Conservation (phyloP, 2,797 vertebrate genomes). For the Buceros bicornis region DNA sequence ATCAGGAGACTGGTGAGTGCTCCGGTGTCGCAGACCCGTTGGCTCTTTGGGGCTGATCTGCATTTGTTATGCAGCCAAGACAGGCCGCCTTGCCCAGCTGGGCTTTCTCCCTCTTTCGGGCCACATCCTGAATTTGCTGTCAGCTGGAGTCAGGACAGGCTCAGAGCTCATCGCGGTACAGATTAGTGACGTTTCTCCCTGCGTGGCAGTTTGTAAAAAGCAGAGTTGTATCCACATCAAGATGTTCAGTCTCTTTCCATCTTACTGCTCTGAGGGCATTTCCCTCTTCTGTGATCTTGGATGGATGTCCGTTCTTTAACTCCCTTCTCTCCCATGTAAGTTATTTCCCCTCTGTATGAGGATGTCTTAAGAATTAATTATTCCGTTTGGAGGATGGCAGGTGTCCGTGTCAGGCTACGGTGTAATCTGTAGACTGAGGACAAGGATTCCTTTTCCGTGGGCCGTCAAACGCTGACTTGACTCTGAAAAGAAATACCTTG, state of each 20-base stretch:
- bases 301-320: background rate
- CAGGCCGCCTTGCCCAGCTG: background rate
- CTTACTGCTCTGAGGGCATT: background rate
- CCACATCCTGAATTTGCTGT: background rate
- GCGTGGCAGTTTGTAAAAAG: background rate
- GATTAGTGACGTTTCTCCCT: background rate
- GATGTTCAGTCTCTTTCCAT: background rate
- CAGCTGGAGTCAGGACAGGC: background rate
- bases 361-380: background rate
- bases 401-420: background rate
- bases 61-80: background rate
- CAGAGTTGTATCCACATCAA: background rate
- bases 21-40: background rate
- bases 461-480: background rate
- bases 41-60: background rate
- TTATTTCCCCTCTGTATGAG: background rate
- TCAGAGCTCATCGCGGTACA: accelerated
- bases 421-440: background rate
- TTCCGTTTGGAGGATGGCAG: background rate
- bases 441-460: background rate
- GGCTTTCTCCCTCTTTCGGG: background rate
- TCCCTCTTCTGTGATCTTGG: background rate
- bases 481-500: background rate
- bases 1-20: background rate
- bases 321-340: background rate